Percentiles rank a stretch among this genome's conserved stretches.
Conservation (phyloP, 2,113 vertebrate species). For the Trochalopteron elliotii region DNA sequence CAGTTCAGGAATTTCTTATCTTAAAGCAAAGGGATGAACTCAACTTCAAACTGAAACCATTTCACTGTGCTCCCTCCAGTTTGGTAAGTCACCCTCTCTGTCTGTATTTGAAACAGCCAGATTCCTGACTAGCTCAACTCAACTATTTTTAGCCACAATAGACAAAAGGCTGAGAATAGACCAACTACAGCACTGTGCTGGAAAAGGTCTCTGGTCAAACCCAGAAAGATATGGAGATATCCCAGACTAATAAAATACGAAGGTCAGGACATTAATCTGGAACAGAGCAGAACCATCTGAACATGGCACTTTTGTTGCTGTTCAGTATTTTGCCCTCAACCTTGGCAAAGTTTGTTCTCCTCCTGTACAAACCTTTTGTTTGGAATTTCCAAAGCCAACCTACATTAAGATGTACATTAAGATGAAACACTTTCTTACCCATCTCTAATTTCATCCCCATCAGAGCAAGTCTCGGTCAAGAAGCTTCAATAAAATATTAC, state of each 20-base stretch:
- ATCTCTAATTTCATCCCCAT: not conserved
- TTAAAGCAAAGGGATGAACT: constrained; percentile 37
- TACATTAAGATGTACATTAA: not conserved
- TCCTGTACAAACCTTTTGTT: not conserved
- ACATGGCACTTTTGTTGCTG: not conserved
- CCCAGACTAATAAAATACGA: not conserved
- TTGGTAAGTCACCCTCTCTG: constrained; percentile 13
- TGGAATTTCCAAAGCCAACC: not conserved
- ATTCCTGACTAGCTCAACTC: constrained; percentile 4
- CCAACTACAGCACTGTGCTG: not conserved
- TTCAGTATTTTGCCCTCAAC: not conserved
- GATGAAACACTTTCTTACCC: not conserved
- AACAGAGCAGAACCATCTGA: not conserved
- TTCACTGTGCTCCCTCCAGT: not conserved
- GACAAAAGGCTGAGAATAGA: constrained; percentile 32
- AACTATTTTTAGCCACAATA: constrained; percentile 31
- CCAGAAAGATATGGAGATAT: not conserved
- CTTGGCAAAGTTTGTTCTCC: not conserved
- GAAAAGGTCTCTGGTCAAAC: not conserved
- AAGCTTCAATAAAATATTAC: not conserved
- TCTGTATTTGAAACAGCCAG: constrained; percentile 2
- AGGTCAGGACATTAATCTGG: constrained; percentile 20
- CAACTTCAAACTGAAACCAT: constrained; percentile 15
- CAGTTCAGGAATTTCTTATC: constrained; percentile 53
- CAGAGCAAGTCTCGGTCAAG: not conserved